phyloP scores from a whole-genome alignment of 2,113 vertebrate genomes.

The Peromyscus californicus region DNA sequence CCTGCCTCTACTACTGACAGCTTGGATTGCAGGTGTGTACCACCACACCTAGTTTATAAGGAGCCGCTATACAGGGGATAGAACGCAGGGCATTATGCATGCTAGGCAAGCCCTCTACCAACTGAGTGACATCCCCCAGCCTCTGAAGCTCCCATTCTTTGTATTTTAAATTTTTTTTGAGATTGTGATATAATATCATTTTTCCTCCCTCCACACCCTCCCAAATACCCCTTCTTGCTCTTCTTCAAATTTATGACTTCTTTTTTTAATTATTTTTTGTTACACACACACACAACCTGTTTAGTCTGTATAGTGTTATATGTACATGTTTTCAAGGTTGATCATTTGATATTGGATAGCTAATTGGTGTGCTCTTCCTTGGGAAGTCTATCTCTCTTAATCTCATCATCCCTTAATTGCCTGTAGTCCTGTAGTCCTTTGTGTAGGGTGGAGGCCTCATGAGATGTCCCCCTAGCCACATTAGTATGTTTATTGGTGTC shows the following conservation, averaged over 20 bases:
- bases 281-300: background rate
- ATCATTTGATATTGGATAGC: background rate
- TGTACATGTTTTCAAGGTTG: background rate
- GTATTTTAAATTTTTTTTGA: background rate
- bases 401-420: background rate
- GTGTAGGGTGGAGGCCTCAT: background rate
- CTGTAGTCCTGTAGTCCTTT: background rate
- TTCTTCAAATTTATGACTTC: background rate
- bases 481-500: background rate
- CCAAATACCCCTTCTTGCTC: too few relatives aligned
- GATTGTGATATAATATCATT: background rate
- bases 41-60: too few relatives aligned
- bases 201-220: background rate
- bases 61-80: background rate
- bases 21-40: background rate
- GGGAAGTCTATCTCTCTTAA: background rate
- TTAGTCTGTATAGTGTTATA: background rate
- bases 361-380: background rate
- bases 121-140: background rate
- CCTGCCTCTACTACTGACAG: background rate
- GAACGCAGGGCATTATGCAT: background rate
- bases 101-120: background rate
- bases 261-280: background rate
- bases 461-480: background rate
- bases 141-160: background rate